Base-by-base conservation (phyloP, 2,888 invertebrate genomes). In the Drosophila mettleri region DNA sequence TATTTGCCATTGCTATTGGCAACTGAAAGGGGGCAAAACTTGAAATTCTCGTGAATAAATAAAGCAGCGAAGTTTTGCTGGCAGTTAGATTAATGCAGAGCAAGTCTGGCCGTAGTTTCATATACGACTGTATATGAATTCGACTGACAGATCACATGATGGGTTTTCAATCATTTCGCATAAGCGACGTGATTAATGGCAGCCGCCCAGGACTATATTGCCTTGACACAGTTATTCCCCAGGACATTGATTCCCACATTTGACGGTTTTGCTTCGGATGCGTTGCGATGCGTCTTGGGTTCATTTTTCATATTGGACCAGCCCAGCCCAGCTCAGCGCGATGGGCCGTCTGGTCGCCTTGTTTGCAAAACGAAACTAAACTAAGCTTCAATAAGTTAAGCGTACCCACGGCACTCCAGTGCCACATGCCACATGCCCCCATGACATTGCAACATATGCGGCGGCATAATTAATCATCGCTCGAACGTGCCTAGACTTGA, bases 401-500 rank as follows among this genome's bases (percentile, higher is more conserved):
- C 49, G 52, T 43, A 59, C 49, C 53, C 51, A 43, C 20, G 69
- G 46, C 46, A 51, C 46, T 61, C 59, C 52, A 22, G 46, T 45
- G 61, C 66, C 68, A 52, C 67, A 29, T 29, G 29, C 29, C 29
- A 5, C 22, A 41, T 41, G 41, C 41, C 41, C 14, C 45, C 46
- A 79, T 86, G 85, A 86, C 80, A 75, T 77, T 72, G 78, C 78
- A 84, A 81, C 83, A 86, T 84, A 81, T 84, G 83, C 79, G 74
- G 34, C 60, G 69, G 81, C 63, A 81, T 81, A 84, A 86, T 84
- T 84, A 84, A 84, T 84, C 83, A 84, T 86, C 59, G 55, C 43
- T 45, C 48, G 77, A 70, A 84, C 86, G 83, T 84, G 83, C 71
- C 65, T 34, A 29, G 54, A 46, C 67, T 60, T 65, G 58, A 86